Conservation (phyloP, 2,888 invertebrate genomes). For the Cactoblastis cactorum region DNA sequence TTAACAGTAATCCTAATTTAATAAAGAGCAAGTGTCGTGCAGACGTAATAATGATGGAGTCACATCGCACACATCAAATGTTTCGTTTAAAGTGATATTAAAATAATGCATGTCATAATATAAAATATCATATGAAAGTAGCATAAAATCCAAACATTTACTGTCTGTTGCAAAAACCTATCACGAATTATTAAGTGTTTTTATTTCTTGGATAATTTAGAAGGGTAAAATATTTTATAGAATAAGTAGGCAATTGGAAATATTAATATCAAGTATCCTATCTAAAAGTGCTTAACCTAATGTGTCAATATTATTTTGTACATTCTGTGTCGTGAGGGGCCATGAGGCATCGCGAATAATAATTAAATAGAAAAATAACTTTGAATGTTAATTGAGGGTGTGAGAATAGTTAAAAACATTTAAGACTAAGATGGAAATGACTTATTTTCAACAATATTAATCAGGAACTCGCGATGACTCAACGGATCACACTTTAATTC, state of each 20-base stretch:
- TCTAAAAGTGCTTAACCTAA: slow-evolving; percentile 23
- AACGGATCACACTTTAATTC: background rate
- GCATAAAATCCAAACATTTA: too few species aligned
- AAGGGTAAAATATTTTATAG: background rate
- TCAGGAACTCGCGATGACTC: background rate
- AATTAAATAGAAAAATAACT: too few species aligned
- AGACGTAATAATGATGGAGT: background rate
- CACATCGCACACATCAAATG: too few species aligned
- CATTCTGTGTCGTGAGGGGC: slow-evolving; percentile 21
- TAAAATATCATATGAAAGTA: too few species aligned
- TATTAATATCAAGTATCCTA: slow-evolving; percentile 5
- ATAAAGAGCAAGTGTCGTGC: background rate
- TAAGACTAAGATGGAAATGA: background rate
- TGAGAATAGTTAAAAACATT: background rate
- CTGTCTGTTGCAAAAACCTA: too few species aligned
- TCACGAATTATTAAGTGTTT: background rate
- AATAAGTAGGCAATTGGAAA: slow-evolving; percentile 1
- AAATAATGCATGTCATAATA: too few species aligned
- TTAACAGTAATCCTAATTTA: slow-evolving; percentile 32
- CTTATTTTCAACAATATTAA: background rate
- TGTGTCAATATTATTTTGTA: slow-evolving; percentile 32
- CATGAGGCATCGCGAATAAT: background rate
- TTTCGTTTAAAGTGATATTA: too few species aligned
- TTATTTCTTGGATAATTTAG: background rate
- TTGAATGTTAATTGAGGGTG: too few species aligned